Evolutionary conservation across 2,113 vertebrate species (phyloP).

Genomic region (Elgaria multicarinata): DNA sequence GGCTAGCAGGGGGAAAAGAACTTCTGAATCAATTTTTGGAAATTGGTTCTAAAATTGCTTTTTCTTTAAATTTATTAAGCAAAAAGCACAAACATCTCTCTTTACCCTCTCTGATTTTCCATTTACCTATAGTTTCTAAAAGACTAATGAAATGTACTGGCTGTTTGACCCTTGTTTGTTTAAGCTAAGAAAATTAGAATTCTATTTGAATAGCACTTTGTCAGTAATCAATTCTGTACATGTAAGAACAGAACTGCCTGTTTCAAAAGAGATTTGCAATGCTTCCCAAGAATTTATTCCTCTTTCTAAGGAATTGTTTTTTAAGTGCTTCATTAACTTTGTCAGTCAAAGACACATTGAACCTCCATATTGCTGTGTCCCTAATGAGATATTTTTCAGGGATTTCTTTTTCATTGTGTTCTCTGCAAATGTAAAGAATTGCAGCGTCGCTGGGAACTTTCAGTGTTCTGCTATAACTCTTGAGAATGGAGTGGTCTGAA

Average conservation of each 20-base stretch:
- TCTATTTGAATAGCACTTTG: neutral
- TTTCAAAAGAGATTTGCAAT: neutral
- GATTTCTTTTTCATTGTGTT: constrained; percentile 37
- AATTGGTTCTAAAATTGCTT: neutral
- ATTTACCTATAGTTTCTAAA: too few species aligned
- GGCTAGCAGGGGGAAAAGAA: neutral
- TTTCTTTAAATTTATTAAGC: neutral
- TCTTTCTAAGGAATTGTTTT: neutral
- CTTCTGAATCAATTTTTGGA: neutral
- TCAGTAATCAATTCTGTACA: neutral
- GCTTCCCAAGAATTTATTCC: neutral
- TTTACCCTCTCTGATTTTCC: too few species aligned
- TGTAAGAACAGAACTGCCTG: neutral
- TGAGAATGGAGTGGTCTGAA: constrained; percentile 65
- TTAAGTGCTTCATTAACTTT: constrained; percentile 68
- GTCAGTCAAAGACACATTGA: constrained; percentile 57
- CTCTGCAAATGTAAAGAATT: constrained; percentile 67
- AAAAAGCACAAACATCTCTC: neutral
- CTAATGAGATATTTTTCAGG: constrained; percentile 58
- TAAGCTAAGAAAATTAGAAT: neutral
- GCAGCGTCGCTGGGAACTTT: constrained; percentile 60
- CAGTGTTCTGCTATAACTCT: constrained; percentile 18
- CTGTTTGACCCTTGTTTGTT: neutral
- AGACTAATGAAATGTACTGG: too few species aligned
- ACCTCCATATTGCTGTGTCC: constrained; percentile 59